A percentile compares a stretch with the other conserved stretches of the same genome.
phyloP scores from a whole-genome alignment of 2,888 invertebrate species.

The Parnassius mnemosyne region DNA sequence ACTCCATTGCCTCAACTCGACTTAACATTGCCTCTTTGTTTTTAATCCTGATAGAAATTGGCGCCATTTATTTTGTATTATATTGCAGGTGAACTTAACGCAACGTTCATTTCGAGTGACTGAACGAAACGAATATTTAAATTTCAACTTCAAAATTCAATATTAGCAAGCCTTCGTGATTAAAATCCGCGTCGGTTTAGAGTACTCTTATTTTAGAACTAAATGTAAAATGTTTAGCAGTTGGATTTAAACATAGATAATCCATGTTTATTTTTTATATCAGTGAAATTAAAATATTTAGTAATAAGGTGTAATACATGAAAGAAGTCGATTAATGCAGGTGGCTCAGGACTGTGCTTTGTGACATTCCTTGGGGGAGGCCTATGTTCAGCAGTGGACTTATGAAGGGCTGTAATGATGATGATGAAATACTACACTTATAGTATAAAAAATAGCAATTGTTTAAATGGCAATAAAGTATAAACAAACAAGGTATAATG shows the following conservation, averaged over 20 bases:
- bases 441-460: too few species aligned
- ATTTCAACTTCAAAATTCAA: slow-evolving; percentile 24
- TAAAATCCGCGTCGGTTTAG: slow-evolving; percentile 15
- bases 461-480: too few species aligned
- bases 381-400: too few species aligned
- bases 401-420: too few species aligned
- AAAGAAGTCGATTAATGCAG: too few species aligned
- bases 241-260: slow-evolving; percentile 3
- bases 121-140: slow-evolving; percentile 23
- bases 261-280: neutral
- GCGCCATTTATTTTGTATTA: slow-evolving; percentile 13
- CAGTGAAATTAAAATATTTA: too few species aligned
- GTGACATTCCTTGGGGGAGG: too few species aligned
- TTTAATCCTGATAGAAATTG: slow-evolving; percentile 21
- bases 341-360: too few species aligned
- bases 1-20: slow-evolving; percentile 21
- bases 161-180: slow-evolving; percentile 21
- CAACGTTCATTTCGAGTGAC: slow-evolving; percentile 21
- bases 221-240: slow-evolving; percentile 18
- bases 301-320: too few species aligned
- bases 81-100: slow-evolving; percentile 12
- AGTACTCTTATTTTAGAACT: slow-evolving; percentile 17
- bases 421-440: too few species aligned
- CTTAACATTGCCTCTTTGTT: slow-evolving; percentile 26
- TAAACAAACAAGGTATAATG: too few species aligned